phyloP scores from a whole-genome alignment of 2,113 vertebrate species.

The Cochlearius cochlearius region DNA sequence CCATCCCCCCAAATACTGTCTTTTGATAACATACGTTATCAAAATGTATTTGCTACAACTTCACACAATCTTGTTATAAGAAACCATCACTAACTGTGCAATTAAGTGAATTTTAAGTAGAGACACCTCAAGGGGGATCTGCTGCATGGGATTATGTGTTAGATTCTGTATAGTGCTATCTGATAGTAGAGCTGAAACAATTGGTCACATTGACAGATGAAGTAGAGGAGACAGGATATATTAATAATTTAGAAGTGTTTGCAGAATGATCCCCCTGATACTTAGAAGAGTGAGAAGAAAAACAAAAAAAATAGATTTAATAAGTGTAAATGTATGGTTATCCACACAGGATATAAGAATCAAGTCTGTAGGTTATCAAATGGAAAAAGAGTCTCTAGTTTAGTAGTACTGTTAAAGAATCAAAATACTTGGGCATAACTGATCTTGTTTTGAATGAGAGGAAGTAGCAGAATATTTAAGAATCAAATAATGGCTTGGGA shows the following conservation, averaged over 20 bases:
- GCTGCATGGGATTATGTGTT: neutral
- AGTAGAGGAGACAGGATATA: neutral
- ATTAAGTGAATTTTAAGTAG: conserved; percentile 18
- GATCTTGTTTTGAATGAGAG: neutral
- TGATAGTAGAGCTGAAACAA: neutral
- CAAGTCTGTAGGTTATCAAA: neutral
- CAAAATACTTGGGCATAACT: neutral
- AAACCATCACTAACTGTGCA: neutral
- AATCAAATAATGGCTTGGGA: neutral
- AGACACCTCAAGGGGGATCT: neutral
- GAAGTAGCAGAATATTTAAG: neutral
- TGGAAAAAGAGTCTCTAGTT: neutral
- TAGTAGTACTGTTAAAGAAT: neutral
- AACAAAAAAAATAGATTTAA: neutral
- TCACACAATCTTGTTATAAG: neutral
- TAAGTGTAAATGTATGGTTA: neutral
- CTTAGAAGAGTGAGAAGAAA: neutral
- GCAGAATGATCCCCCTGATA: neutral
- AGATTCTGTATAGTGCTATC: neutral
- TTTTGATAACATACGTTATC: neutral
- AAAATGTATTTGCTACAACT: neutral
- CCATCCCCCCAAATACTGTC: neutral
- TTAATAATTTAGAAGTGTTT: conserved; percentile 15
- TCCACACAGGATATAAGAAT: neutral
- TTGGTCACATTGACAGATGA: neutral